Evolutionary conservation across 2,888 invertebrate genomes (phyloP), one percentile per base, ranked within the genome.

Genomic region (Spicauda simplicius): DNA sequence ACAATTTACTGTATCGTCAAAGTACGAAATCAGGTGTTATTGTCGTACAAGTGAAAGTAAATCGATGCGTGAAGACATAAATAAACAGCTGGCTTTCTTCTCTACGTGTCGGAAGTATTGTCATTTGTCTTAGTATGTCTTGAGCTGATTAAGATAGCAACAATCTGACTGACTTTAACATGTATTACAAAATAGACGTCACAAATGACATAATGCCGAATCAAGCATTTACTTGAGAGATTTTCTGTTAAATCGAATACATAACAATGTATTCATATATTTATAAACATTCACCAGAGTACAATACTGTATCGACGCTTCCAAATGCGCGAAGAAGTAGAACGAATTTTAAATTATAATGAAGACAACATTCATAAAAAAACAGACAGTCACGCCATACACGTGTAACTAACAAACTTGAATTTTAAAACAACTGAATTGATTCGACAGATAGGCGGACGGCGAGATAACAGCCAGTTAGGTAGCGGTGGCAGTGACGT

Each of bases 381-480:
- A 59, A 62, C 55, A 63, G 12, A 50, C 58, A 61, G 71, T 67
- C 67, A 65, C 48, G 19, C 25, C 53, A 20, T 37, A 41, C 69
- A 68, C 71, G 64, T 65, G 64, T 65, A 57, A 65, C 41, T 20
- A 63, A 60, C 53, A 61, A 48, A 68, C 60, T 65, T 67, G n/a
- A 62, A 30, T 56, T 48, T 67, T 60, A 62, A n/a, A 64, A 50
- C 56, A 65, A 69, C 55, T 57, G 68, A 72, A 72, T 66, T 54
- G 62, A 45, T 63, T 58, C 58, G 58, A 63, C 41, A 45, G 62
- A 56, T 41, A 25, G 48, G n/a, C 58, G 10, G 41, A 1, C 25
- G 30, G 37, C 18, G 19, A 33, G 64, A 64, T 64, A 64, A 57
- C 50, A 18, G 48, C 48, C 8, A 62, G 54, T 55, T 54, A 55